Percentiles rank a stretch among this genome's conserved stretches.
phyloP scores from a whole-genome alignment of 2,797 vertebrate genomes.

The Pelochelys cantorii region DNA sequence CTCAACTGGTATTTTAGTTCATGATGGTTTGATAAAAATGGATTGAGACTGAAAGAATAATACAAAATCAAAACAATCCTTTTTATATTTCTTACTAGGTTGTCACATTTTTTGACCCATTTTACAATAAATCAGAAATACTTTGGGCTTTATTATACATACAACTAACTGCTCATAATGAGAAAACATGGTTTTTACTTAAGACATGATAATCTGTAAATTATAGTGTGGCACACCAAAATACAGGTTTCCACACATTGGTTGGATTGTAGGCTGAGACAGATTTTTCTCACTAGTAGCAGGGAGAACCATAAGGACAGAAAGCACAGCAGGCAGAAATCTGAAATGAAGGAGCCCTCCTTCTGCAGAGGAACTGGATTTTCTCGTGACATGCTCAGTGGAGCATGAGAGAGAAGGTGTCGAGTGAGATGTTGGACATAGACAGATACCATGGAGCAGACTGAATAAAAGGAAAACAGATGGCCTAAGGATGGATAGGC shows the following conservation, averaged over 20 bases:
- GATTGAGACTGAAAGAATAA: background rate
- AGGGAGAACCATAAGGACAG: background rate
- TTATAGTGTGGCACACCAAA: background rate
- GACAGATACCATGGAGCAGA: background rate
- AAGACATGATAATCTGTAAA: background rate
- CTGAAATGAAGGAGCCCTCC: background rate
- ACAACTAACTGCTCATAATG: background rate
- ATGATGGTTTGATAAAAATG: background rate
- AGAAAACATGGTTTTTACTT: background rate
- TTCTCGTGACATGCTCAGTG: background rate
- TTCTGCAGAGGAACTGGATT: background rate
- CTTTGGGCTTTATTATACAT: background rate
- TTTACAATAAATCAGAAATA: background rate
- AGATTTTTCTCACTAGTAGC: background rate
- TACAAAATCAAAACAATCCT: background rate
- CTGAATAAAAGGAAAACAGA: background rate
- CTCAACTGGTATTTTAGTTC: background rate
- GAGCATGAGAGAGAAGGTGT: background rate
- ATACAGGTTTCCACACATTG: background rate
- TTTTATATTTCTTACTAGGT: background rate
- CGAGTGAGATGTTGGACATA: background rate
- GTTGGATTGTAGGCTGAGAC: background rate
- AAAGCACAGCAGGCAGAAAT: background rate
- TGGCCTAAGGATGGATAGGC: background rate
- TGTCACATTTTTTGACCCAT: background rate